Base-by-base conservation (phyloP, 2,888 invertebrate genomes). In the Agrochola circellaris region DNA sequence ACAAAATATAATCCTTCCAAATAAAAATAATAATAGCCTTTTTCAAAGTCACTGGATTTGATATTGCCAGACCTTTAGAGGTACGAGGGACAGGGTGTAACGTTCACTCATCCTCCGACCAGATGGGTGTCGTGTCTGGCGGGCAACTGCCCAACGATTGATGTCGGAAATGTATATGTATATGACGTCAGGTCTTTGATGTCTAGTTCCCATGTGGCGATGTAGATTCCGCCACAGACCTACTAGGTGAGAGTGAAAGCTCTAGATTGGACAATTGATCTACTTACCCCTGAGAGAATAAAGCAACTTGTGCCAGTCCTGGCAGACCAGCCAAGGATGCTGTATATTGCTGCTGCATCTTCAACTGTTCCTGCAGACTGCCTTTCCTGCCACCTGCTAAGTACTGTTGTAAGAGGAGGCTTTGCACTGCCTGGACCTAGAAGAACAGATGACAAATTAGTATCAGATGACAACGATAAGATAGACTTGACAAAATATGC, bases 371-470 rank as follows among this genome's bases (percentile, higher is more conserved):
- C 74, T 96, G 96, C 0, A 96, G 92, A 76, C 94, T 95, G 23
- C 93, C 95, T 79, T 96, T 95, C 4, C 96, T 91, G 8, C 96
- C 96, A 20, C 97, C 95, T 34, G 97, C 95, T 7, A 97, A 84
- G 73, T 97, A 97, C 82, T 97, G 97, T 84, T 97, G 97, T 0
- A 97, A 93, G 0, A 97, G 93, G 0, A 97, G 92, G 80, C 96
- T 96, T 89, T 97, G 97, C 0, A 97, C 97, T 69, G 96, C 97
- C 91, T 97, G 97, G 0, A 96, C 95, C 96, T 96, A 85, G 8
- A 85, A 88, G 13, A 76, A 26, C 77, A 75, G 42, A 56, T 76
- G 8, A 42, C 8, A 42, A 11, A 56, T 78, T 62, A 15, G 13
- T 48, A 8, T 30, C 34, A 23, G 20, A 23, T 17, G 11, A 38